Conservation (phyloP, 2,113 vertebrate species). For the Alexandromys fortis region DNA sequence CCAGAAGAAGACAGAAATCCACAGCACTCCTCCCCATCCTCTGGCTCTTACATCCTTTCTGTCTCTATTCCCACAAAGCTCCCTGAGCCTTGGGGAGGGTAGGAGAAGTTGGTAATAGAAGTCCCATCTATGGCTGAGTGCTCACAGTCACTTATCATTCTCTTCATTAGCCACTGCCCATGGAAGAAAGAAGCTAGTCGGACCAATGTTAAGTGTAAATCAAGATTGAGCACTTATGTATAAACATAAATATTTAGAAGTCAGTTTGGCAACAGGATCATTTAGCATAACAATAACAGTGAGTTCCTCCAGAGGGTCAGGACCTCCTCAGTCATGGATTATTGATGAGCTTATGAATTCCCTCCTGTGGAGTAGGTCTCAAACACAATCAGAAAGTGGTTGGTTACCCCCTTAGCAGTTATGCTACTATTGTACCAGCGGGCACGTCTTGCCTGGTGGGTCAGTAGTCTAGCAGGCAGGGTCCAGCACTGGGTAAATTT, state of each 20-base stretch:
- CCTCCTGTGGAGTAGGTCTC: not conserved
- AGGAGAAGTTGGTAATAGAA: not conserved
- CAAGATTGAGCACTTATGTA: not conserved
- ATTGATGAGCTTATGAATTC: not conserved
- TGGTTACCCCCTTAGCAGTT: not conserved
- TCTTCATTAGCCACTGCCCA: not conserved
- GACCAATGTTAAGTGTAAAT: not conserved
- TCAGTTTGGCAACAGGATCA: not conserved
- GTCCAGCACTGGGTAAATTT: not conserved
- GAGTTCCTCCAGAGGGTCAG: not conserved
- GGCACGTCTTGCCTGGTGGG: not conserved
- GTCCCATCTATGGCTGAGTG: not conserved
- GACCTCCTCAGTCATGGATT: not conserved
- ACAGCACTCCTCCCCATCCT: not conserved
- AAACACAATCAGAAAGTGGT: not conserved
- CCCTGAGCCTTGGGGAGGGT: not conserved
- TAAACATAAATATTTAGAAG: not conserved
- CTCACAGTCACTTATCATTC: not conserved
- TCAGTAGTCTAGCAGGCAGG: not conserved
- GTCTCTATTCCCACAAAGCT: not conserved
- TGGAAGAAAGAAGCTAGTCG: not conserved
- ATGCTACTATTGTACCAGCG: not conserved
- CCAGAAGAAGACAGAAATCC: not conserved
- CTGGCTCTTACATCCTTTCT: not conserved
- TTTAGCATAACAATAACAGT: not conserved